Percentiles rank a stretch among this genome's conserved stretches.
phyloP scores from a whole-genome alignment of 2,113 vertebrate genomes.

The Theropithecus gelada region DNA sequence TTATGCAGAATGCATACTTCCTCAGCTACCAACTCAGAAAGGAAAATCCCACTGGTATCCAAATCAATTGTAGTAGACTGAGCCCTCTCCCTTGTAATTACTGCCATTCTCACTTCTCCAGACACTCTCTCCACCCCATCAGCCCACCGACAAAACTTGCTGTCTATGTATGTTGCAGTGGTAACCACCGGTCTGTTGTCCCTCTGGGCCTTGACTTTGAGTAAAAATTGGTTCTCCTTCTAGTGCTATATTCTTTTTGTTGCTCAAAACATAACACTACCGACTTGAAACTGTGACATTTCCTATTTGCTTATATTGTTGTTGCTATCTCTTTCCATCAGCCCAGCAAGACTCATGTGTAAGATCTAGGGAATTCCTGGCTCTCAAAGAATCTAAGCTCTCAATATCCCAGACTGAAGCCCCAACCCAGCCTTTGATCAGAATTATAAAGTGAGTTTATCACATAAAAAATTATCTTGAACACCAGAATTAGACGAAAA shows the following conservation, averaged over 20 bases:
- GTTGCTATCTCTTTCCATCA: neutral
- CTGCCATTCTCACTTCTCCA: neutral
- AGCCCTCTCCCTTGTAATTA: neutral
- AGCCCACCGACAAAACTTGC: neutral
- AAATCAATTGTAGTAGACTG: neutral
- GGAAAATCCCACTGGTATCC: neutral
- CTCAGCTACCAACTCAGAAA: neutral
- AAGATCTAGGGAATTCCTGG: neutral
- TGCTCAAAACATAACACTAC: neutral
- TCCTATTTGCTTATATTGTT: neutral
- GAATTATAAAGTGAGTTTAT: constrained; percentile 1
- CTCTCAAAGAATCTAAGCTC: neutral
- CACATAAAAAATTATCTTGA: neutral
- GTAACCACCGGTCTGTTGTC: neutral
- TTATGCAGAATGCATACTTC: neutral
- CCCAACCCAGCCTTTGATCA: neutral
- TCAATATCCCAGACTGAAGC: neutral
- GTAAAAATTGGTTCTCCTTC: neutral
- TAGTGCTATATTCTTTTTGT: neutral
- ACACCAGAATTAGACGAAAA: neutral
- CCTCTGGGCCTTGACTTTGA: neutral
- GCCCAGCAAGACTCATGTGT: neutral
- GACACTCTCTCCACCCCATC: neutral
- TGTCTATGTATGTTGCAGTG: neutral
- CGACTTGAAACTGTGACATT: neutral